Base-by-base conservation (phyloP, 2,113 vertebrate species). In the Pachycephala philippinensis region DNA sequence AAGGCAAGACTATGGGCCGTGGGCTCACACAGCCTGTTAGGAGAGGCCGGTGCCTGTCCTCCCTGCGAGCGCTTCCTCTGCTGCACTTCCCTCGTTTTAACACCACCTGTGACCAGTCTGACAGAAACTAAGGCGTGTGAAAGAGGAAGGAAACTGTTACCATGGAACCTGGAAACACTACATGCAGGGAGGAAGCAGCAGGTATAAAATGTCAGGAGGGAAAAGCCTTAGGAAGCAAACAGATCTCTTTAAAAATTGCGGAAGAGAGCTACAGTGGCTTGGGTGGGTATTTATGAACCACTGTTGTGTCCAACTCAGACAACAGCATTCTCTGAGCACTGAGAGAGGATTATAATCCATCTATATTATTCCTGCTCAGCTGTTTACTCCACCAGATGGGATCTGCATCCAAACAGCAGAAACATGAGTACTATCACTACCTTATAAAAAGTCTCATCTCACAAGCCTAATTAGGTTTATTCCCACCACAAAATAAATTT, bases 91-190 rank as follows among this genome's bases (percentile, higher is more conserved):
- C 37, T 26, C 0, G 0, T 47, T 84, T 42, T 44, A 49, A 26
- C 63, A 49, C 0, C 17, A 28, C 28, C 22, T 20, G 3, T 21
- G n/a, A 40, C 39, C 44, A n/a, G 33, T 7, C 61, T 47, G 75
- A 42, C 1, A 63, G 54, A 53, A 80, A 65, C 3, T 13, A 65
- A 44, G 26, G 27, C 0, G 0, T 1, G 6, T n/a, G 18, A n/a
- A 45, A 63, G 39, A 64, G 49, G 53, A 61, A 89, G 26, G 31
- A 53, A 78, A 64, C 30, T 19, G 5, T 13, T 22, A 39, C 31
- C 15, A 27, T 5, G 30, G 77, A 63, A 63, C 40, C 49, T 37
- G 47, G 47, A 17, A 72, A 81, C 11, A 9, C 23, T 20, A 1
- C 9, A 7, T 4, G 13, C 20, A 37, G 28, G 21, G 4, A 30